phyloP scores from a whole-genome alignment of 2,113 vertebrate genomes.

The Clarias batrachus region DNA sequence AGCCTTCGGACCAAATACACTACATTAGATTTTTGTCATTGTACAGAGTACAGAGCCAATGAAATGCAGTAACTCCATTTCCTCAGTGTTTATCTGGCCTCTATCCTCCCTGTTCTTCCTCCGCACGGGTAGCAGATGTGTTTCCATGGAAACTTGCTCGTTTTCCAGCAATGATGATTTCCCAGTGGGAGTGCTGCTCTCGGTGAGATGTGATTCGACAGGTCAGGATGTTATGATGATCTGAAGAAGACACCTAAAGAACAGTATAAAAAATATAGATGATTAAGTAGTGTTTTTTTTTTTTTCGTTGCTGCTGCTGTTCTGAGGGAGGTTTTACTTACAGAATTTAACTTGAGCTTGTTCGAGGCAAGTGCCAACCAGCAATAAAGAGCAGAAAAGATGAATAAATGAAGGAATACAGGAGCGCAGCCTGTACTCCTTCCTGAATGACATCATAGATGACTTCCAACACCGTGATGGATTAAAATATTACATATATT shows the following conservation, averaged over 20 bases:
- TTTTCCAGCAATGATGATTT: constrained; percentile 38
- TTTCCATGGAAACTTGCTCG: constrained; percentile 55
- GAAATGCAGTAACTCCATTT: constrained; percentile 43
- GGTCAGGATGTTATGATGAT: background rate
- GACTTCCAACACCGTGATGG: no score
- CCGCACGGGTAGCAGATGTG: constrained; percentile 53
- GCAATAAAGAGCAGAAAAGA: no score
- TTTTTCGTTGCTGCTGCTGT: background rate
- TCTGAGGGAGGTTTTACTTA: no score
- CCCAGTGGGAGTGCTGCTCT: constrained; percentile 35
- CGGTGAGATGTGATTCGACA: background rate
- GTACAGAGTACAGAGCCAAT: no score
- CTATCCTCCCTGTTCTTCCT: constrained; percentile 46
- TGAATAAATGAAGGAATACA: no score
- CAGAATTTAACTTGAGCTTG: no score
- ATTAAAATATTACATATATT: no score
- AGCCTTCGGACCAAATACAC: background rate
- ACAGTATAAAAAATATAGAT: background rate
- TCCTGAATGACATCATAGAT: no score
- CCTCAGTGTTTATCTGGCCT: constrained; percentile 55
- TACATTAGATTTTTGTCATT: no score
- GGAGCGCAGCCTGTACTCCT: no score
- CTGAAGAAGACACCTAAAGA: background rate
- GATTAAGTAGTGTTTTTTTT: background rate
- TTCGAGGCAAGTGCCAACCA: no score